phyloP scores from a whole-genome alignment of 2,113 vertebrate genomes.

The Rhea pennata region DNA sequence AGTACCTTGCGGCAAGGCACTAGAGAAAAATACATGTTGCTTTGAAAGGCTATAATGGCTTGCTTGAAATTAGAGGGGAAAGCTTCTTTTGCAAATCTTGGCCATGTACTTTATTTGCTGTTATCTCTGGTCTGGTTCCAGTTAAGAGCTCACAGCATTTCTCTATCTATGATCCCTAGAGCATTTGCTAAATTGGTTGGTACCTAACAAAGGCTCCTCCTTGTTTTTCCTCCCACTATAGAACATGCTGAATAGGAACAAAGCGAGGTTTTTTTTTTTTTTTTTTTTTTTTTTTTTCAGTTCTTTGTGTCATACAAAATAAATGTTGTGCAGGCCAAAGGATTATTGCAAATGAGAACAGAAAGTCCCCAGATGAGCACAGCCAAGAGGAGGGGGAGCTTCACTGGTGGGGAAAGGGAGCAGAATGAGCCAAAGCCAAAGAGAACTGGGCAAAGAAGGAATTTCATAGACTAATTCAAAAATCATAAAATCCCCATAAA shows the following conservation, averaged over 20 bases:
- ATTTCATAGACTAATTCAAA: not conserved
- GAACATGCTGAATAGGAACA: not conserved
- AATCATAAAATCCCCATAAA: not conserved
- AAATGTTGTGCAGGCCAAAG: not conserved
- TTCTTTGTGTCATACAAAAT: not conserved
- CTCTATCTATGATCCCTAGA: not conserved
- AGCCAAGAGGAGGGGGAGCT: not conserved
- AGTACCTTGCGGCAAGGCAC: not conserved
- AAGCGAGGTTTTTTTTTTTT: not conserved
- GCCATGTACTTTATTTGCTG: not conserved
- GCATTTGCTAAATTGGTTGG: not conserved
- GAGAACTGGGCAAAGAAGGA: not conserved
- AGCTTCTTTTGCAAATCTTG: not conserved
- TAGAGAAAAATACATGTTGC: not conserved
- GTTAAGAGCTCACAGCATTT: not conserved
- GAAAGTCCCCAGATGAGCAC: fast-evolving
- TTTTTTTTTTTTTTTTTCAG: not conserved
- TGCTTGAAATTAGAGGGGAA: not conserved
- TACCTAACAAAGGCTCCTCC: not conserved
- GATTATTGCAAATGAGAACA: not conserved
- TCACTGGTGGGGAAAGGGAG: not conserved
- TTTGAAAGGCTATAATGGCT: not conserved
- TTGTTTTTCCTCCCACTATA: not conserved
- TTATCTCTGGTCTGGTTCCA: not conserved
- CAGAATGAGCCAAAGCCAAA: not conserved